Base-by-base conservation (phyloP, 2,797 vertebrate genomes). In the Babyrousa celebensis region DNA sequence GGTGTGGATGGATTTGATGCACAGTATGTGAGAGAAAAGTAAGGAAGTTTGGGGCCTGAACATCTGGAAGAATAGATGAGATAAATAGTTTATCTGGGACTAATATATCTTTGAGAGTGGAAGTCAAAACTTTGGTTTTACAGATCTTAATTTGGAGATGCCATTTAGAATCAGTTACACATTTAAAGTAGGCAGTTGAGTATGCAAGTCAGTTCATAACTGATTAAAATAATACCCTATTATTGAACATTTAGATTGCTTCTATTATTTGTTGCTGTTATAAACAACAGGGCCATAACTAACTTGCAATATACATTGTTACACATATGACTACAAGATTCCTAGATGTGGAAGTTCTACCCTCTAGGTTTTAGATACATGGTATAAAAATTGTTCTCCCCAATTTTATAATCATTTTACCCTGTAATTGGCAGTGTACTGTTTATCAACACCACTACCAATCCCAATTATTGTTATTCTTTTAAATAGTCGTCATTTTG, bases 61-160 rank as follows among this genome's bases (percentile, higher is more conserved):
- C 20, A 94, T 79, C 65, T 85, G 79, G 21, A 92, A 96, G n/a
- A 80, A 80, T 89, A 86, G 79, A 36, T 27, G 52, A 92, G 21
- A 27, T 60, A 71, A 87, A 65, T 23, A 48, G 43, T 48, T 48
- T 48, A 1, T 48, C 15, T 29, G 8, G 12, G 12, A 92, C 9
- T 27, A 67, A 68, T 20, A 60, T 16, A 23, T 70, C 89, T 94
- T 62, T 82, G 29, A 82, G 25, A 93, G 15, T 70, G 18, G 54
- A 96, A 96, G 70, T 74, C 21, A 77, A 85, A 89, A 56, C 32
- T 70, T 89, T 68, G 23, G 9, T 56, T 62, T 83, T 4, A 1
- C 25, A 52, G 60, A 60, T 74, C 29, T 85, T 78, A 85, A 40
- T 89, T 80, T 89, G 15, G 18, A 84, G n/a, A 56, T 94, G 23